Conservation (phyloP, 2,888 invertebrate genomes). For the Sipha maydis region DNA sequence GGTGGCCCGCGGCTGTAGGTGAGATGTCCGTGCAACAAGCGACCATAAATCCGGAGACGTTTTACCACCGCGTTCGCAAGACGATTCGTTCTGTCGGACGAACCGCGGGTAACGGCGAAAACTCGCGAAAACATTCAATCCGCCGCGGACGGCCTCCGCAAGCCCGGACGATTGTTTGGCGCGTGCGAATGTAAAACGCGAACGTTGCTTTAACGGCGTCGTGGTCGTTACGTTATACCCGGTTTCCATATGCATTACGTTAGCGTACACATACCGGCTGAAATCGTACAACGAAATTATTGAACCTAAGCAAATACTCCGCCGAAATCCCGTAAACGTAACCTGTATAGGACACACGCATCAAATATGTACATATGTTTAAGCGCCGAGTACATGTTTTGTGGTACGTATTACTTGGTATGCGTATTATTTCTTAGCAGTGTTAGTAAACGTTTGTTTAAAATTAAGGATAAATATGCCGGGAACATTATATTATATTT, state of each 20-base stretch:
- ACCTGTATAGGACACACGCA: background rate
- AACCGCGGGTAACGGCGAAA: too few species aligned
- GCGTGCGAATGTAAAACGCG: too few species aligned
- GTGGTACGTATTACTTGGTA: too few species aligned
- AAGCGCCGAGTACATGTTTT: background rate
- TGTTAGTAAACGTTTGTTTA: background rate
- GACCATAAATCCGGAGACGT: background rate
- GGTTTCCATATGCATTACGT: background rate
- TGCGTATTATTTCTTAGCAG: background rate
- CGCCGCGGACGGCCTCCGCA: too few species aligned
- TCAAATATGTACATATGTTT: slow-evolving; percentile 37
- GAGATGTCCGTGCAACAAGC: background rate
- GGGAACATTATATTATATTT: background rate
- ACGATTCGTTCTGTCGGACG: too few species aligned
- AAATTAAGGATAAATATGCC: background rate
- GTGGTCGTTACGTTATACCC: background rate
- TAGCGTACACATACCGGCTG: background rate
- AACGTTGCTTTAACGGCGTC: background rate
- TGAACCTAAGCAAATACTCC: slow-evolving; percentile 32
- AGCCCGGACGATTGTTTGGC: too few species aligned
- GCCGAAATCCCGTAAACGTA: background rate
- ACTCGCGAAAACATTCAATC: too few species aligned
- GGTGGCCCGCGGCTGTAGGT: background rate
- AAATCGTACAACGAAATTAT: slow-evolving; percentile 37
- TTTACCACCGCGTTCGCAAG: too few species aligned